Conservation (phyloP, 2,113 vertebrate genomes). For the Hyperopisus bebe region DNA sequence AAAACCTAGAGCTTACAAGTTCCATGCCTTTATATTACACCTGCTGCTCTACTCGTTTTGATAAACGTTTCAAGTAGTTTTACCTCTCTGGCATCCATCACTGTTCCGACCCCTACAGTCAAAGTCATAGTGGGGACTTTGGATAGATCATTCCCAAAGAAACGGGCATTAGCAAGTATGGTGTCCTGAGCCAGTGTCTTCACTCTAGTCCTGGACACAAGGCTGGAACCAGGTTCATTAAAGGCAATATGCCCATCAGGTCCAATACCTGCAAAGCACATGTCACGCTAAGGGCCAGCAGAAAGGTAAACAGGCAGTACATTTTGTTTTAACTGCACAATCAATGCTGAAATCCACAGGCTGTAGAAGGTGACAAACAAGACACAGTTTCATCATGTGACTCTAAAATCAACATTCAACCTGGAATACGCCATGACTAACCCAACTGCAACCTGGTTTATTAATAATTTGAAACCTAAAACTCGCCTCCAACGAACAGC, state of each 20-base stretch:
- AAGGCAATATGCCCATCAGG: conserved; percentile 96
- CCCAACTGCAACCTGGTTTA: not conserved
- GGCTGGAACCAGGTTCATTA: conserved; percentile 94
- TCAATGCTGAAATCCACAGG: not conserved
- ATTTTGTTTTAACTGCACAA: not conserved
- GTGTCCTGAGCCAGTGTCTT: conserved; percentile 95
- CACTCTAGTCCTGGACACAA: conserved; percentile 87
- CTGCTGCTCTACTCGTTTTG: not conserved
- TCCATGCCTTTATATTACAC: not conserved
- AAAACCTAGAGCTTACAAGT: not conserved
- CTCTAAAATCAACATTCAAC: not conserved
- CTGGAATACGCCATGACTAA: not conserved
- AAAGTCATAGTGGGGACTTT: conserved; percentile 94
- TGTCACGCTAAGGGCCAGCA: not conserved
- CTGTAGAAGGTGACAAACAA: not conserved
- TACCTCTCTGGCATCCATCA: conserved; percentile 97
- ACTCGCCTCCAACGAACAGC: conserved; percentile 89
- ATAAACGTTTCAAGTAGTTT: conserved; percentile 18
- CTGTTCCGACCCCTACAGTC: conserved; percentile 93
- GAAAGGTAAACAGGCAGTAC: not conserved
- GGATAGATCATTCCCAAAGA: conserved; percentile 84
- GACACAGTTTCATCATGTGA: not conserved
- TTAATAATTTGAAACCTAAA: conserved; percentile 11
- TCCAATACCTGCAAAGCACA: conserved; percentile 74
- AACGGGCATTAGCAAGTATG: conserved; percentile 88